A percentile compares a stretch with the other conserved stretches of the same genome.
Conservation (phyloP, 2,888 invertebrate genomes). For the Anticlea derivata region DNA sequence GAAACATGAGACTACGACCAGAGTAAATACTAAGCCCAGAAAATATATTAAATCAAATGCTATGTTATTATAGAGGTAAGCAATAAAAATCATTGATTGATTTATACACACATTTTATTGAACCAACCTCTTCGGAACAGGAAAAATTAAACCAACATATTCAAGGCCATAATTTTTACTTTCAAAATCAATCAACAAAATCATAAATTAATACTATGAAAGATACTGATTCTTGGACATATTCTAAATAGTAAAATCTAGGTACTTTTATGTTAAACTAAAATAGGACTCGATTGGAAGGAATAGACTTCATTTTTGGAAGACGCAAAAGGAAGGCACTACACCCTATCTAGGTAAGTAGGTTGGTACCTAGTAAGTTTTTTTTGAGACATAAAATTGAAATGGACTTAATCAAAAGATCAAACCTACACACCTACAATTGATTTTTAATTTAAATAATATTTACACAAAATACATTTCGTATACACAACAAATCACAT, state of each 20-base stretch:
- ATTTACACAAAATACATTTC: conserved; percentile 45
- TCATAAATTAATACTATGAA: conserved; percentile 59
- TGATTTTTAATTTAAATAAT: conserved; percentile 23
- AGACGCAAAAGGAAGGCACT: conserved; percentile 7
- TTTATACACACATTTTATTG: conserved; percentile 20
- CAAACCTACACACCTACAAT: conserved; percentile 6
- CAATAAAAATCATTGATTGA: conserved; percentile 21
- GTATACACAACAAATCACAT: conserved; percentile 45
- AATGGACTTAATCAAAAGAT: conserved; percentile 12
- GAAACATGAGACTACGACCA: conserved; percentile 89
- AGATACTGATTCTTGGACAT: conserved; percentile 30
- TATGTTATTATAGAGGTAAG: conserved; percentile 11
- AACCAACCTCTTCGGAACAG: conserved; percentile 5
- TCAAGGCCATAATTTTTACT: conserved; percentile 55
- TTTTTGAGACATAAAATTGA: not conserved
- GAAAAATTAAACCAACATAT: conserved; percentile 37
- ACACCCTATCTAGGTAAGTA: not conserved
- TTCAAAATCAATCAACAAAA: conserved; percentile 63
- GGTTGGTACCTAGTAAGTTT: no score
- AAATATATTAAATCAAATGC: conserved; percentile 7
- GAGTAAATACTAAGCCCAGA: conserved; percentile 41
- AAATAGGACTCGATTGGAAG: conserved; percentile 28
- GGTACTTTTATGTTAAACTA: conserved; percentile 8
- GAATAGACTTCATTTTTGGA: conserved; percentile 19
- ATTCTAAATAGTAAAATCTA: conserved; percentile 18